Evolutionary conservation across 2,888 invertebrate species (phyloP), one percentile per base, ranked within the genome.

Genomic region (Trileptium ribeirensis): DNA sequence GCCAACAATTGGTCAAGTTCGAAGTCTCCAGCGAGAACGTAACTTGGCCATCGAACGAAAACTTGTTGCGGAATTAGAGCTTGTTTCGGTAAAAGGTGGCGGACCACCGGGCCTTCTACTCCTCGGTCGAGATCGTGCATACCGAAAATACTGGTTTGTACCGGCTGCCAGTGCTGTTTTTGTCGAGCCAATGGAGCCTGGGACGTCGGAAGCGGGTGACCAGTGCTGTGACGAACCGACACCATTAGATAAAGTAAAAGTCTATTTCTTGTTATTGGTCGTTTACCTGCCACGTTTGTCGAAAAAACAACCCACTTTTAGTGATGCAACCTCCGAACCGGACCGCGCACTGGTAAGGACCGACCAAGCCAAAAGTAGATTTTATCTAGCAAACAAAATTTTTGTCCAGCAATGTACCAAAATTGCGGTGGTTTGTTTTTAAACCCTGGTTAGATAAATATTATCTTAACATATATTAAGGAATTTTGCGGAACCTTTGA

Each of bases 31-130:
- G 37, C 77, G 77, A 3, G 38, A 75, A 36, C 77, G 36, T 33
- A 38, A 37, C 36, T 38, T 75, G 39, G n/a, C 38, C 36, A 75
- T 29, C n/a, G 77, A 75, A 75, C 34, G 38, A 8, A 36, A 29
- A 8, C 38, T 75, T 36, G 39, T 75, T n/a, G 77, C 77, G 3
- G 77, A 75, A n/a, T 29, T 75, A 33, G 77, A 51, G 51, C 8
- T 8, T 51, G 8, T 15, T 51, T 15, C 24, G 8, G 51, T 8
- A 51, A 51, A 51, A 51, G 51, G 8, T 51, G 51, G 51, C 51
- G 51, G 51, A 15, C 24, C 8, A 24, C 8, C 51, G 8, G 24
- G 8, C 24, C 24, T 51, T 15, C n/a, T n/a, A n/a, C 24, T 51
- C 8, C 51, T 51, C n/a, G 70, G 31, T 8, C 3, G 15, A 36